A percentile compares a stretch with the other conserved stretches of the same genome.
Evolutionary conservation across 2,888 invertebrate species (phyloP).

Genomic region (Trissolcus japonicus): DNA sequence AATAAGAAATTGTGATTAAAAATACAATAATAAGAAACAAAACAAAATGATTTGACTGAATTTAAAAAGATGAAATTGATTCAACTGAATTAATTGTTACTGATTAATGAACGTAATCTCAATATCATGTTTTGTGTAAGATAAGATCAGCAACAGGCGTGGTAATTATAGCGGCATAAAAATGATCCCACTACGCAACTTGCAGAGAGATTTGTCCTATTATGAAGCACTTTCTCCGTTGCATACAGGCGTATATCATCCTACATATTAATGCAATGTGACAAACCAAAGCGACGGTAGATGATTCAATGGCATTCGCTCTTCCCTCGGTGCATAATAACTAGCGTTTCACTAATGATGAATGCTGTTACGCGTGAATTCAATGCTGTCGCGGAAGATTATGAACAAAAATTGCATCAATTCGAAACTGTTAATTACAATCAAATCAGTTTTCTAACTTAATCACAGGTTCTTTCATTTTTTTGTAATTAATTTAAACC

Average conservation of each 20-base stretch:
- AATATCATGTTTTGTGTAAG: slow-evolving; percentile 2
- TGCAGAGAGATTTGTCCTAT: slow-evolving; percentile 52
- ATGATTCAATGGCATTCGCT: slow-evolving; percentile 45
- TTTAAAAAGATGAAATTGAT: too few relatives aligned
- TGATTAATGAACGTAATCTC: too few relatives aligned
- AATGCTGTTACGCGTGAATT: slow-evolving; percentile 37
- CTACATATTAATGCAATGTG: slow-evolving; percentile 48
- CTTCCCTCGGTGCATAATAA: slow-evolving; percentile 41
- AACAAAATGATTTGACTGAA: too few relatives aligned
- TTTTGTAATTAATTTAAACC: too few relatives aligned
- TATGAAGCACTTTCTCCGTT: slow-evolving; percentile 52
- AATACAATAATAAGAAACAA: too few relatives aligned
- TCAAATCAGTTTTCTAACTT: too few relatives aligned
- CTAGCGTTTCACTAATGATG: slow-evolving; percentile 39
- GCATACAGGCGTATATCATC: slow-evolving; percentile 48
- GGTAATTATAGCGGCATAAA: slow-evolving; percentile 34
- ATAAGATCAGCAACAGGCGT: slow-evolving; percentile 30
- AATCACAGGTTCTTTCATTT: too few relatives aligned
- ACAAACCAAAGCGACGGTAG: slow-evolving; percentile 36
- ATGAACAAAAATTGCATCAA: slow-evolving; percentile 25
- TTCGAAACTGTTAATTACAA: slow-evolving; percentile 5
- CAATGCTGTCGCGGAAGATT: slow-evolving; percentile 2
- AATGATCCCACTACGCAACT: slow-evolving; percentile 42
- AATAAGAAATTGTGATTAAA: too few relatives aligned
- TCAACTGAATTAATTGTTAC: too few relatives aligned